Base-by-base conservation (phyloP, 1,140 invertebrate species). In the Atopsyche davidsoni region DNA sequence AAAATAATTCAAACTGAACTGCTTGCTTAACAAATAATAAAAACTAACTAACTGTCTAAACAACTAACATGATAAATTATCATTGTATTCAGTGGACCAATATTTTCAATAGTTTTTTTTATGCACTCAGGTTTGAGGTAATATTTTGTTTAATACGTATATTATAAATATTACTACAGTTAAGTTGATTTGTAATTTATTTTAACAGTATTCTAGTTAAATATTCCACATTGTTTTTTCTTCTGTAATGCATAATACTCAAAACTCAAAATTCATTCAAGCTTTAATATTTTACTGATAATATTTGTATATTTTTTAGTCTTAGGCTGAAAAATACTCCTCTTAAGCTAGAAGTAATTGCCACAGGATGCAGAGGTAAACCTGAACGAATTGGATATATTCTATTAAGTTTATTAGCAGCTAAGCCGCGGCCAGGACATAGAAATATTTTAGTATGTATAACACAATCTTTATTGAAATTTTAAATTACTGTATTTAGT, bases 331-430 rank as follows among this genome's bases (percentile, higher is more conserved):
- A 43, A 40, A 57, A 59, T 41, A 28, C 53, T 14, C 53, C 57
- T 17, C 19, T 56, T 9, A 59, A 59, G 46, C 19, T 59, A 16
- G 47, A 53, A 28, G 50, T 53, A n/a, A 14, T 18, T 35, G 22
- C 39, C 22, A 21, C 19, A 13, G 25, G 24, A 41, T 10, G 18
- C 13, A 39, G 16, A 35, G 49, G 50, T 21, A 2, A 25, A 22
- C 50, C 35, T 46, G 48, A 51, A 34, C 49, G 43, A 16, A 28
- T 57, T 19, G 57, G 53, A n/a, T 59, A 56, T 45, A 11, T 59
- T 10, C 21, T 50, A 4, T 23, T 59, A 2, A 59, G 50, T 31
- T 28, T 59, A n/a, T 13, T 43, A 1, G n/a, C 44, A 18, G 47
- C 46, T 10, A 44, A 51, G 31, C 28, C 47, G 11, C 38, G 34